These are phyloP conservation scores for Thalassoma bifasciatum DNA, from an alignment of 2,113 vertebrate genomes.

Conservation along the genomic window DNA sequence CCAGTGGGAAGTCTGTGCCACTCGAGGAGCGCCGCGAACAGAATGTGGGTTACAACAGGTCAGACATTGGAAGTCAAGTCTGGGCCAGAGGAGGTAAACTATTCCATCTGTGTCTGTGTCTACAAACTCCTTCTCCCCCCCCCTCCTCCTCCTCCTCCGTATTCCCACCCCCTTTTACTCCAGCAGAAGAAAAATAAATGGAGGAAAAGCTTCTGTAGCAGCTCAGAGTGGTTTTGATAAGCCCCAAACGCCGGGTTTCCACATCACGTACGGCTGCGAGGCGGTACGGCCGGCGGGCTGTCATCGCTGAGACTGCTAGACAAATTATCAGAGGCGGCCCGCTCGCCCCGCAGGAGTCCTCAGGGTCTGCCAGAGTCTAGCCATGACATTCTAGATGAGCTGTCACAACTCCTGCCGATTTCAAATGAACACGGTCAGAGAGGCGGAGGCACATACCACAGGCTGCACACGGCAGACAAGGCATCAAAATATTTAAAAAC, in stretches of 20 bases:
- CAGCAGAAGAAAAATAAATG: slow-evolving; percentile 70
- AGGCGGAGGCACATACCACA: too few relatives aligned
- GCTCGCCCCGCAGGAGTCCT: slow-evolving; percentile 57
- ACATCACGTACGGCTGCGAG: slow-evolving; percentile 46
- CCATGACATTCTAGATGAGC: slow-evolving; percentile 79
- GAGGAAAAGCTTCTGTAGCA: slow-evolving; percentile 66
- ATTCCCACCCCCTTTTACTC: slow-evolving; percentile 6
- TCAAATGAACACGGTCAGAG: slow-evolving; percentile 61
- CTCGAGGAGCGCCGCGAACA: slow-evolving; percentile 74
- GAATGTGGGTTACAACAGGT: slow-evolving; percentile 87
- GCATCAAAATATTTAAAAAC: too few relatives aligned
- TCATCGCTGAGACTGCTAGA: slow-evolving; percentile 76
- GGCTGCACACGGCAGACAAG: too few relatives aligned
- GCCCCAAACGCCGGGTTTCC: slow-evolving; percentile 57
- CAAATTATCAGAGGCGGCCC: slow-evolving; percentile 76
- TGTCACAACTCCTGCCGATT: slow-evolving; percentile 72
- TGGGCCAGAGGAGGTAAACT: slow-evolving; percentile 83
- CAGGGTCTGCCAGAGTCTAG: slow-evolving; percentile 68
- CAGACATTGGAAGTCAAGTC: slow-evolving; percentile 86
- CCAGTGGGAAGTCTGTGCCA: slow-evolving; percentile 78
- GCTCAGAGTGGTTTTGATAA: slow-evolving; percentile 65
- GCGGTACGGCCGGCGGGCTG: slow-evolving; percentile 68
- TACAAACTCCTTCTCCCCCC: slow-evolving; percentile 61
- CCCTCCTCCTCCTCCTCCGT: slow-evolving; percentile 31
- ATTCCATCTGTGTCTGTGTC: slow-evolving; percentile 86